phyloP scores from a whole-genome alignment of 2,888 invertebrate genomes.

The Lathronympha strigana region DNA sequence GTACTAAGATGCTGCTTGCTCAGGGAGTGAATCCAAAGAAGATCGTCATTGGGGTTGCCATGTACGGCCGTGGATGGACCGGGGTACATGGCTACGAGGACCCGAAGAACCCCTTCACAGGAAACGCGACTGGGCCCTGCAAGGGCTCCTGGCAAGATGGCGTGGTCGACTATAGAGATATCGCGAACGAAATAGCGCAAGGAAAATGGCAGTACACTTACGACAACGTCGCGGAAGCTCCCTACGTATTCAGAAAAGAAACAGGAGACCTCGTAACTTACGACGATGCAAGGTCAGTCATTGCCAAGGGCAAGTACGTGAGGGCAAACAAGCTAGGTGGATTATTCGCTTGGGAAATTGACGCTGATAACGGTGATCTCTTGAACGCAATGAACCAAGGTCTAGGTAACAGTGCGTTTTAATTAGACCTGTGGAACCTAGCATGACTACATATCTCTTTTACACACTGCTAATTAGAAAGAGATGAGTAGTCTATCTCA shows the following conservation, averaged over 20 bases:
- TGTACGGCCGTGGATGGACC: slow-evolving; percentile 81
- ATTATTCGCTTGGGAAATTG: slow-evolving; percentile 78
- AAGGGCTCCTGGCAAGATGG: slow-evolving; percentile 81
- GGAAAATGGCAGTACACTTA: slow-evolving; percentile 79
- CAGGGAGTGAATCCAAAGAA: slow-evolving; percentile 78
- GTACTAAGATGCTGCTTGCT: slow-evolving; percentile 72
- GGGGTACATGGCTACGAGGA: slow-evolving; percentile 70
- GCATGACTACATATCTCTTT: not conserved
- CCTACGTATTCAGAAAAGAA: slow-evolving; percentile 73
- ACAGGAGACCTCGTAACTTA: slow-evolving; percentile 78
- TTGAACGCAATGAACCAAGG: slow-evolving; percentile 80
- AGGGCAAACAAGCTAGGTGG: slow-evolving; percentile 78
- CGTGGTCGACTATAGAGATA: slow-evolving; percentile 78
- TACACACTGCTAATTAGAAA: not conserved
- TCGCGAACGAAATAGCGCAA: slow-evolving; percentile 71
- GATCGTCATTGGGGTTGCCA: slow-evolving; percentile 77
- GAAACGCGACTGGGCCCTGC: slow-evolving; percentile 73
- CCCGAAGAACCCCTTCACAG: slow-evolving; percentile 71
- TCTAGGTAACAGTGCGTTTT: slow-evolving; percentile 66
- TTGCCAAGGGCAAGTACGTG: slow-evolving; percentile 78
- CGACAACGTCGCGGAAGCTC: slow-evolving; percentile 75
- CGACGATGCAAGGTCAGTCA: slow-evolving; percentile 75
- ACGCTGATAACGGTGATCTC: slow-evolving; percentile 78
- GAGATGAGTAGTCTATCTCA: slow-evolving; percentile 2
- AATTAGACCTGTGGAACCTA: slow-evolving; percentile 14